phyloP scores from a whole-genome alignment of 2,113 vertebrate genomes.

The Crotalus viridis region DNA sequence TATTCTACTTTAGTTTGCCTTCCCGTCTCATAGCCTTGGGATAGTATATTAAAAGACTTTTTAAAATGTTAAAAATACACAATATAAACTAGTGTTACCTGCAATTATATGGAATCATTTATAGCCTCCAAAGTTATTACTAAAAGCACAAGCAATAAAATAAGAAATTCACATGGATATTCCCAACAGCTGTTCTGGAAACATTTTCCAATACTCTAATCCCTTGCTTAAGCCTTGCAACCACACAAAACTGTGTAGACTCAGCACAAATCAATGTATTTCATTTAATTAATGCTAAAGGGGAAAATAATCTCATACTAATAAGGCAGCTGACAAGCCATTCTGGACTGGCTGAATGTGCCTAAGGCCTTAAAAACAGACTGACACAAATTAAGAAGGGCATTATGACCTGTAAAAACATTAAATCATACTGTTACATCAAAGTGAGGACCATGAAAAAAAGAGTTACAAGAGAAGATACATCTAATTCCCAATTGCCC shows the following conservation, averaged over 20 bases:
- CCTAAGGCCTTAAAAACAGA: conserved; percentile 61
- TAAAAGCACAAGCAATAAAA: conserved; percentile 35
- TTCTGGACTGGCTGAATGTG: conserved; percentile 48
- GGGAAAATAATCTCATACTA: conserved; percentile 66
- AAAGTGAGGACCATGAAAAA: background rate
- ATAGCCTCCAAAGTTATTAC: conserved; percentile 1
- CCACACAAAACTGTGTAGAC: conserved; percentile 54
- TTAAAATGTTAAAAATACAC: conserved; percentile 1
- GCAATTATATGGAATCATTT: background rate
- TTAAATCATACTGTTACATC: conserved; percentile 31
- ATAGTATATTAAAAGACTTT: background rate
- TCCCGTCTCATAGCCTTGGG: conserved; percentile 19
- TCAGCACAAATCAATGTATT: conserved; percentile 62
- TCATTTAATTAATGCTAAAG: conserved; percentile 69
- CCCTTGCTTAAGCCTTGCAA: conserved; percentile 54
- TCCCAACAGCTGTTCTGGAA: conserved; percentile 51
- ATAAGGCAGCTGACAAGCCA: conserved; percentile 63
- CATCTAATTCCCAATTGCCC: background rate
- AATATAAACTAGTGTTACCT: background rate
- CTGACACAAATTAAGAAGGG: conserved; percentile 57
- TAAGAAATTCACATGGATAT: conserved; percentile 47
- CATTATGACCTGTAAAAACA: conserved; percentile 47
- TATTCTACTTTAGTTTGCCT: conserved; percentile 1
- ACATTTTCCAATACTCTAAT: conserved; percentile 55
- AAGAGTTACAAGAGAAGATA: background rate